phyloP scores from a whole-genome alignment of 2,797 vertebrate genomes.

The Pseudochromis fuscus region DNA sequence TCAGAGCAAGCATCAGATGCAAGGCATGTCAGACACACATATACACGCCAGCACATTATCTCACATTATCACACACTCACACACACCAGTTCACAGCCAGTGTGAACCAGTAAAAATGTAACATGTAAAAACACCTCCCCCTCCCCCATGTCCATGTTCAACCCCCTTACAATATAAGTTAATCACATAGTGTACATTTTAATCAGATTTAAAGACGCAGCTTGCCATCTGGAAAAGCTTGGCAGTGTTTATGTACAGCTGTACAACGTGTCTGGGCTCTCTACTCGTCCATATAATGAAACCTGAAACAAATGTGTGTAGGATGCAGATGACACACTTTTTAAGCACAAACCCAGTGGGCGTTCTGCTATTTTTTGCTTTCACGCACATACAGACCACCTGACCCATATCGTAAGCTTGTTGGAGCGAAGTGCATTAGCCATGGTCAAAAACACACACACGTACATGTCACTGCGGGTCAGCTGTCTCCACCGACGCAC shows the following conservation, averaged over 20 bases:
- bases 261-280: constrained; percentile 44
- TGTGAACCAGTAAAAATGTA: constrained; percentile 29
- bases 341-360: constrained; percentile 46
- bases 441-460: constrained; percentile 73
- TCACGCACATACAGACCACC: constrained; percentile 55
- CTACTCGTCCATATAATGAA: constrained; percentile 38
- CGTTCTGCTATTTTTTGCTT: constrained; percentile 64
- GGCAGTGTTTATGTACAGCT: constrained; percentile 27
- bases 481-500: constrained; percentile 37
- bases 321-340: constrained; percentile 68
- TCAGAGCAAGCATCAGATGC: constrained; percentile 39
- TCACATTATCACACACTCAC: constrained; percentile 16
- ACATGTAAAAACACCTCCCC: constrained; percentile 22
- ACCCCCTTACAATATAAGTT: constrained; percentile 36
- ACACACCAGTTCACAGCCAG: background rate
- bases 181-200: constrained; percentile 62
- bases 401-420: constrained; percentile 65
- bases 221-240: constrained; percentile 65
- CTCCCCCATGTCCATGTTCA: constrained; percentile 24
- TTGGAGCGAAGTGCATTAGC: constrained; percentile 65
- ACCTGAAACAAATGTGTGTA: constrained; percentile 53
- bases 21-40: constrained; percentile 37
- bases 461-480: constrained; percentile 73
- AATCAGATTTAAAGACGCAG: constrained; percentile 71
- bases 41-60: constrained; percentile 29